phyloP scores from a whole-genome alignment of 2,888 invertebrate species.

The Doris montereyensis region DNA sequence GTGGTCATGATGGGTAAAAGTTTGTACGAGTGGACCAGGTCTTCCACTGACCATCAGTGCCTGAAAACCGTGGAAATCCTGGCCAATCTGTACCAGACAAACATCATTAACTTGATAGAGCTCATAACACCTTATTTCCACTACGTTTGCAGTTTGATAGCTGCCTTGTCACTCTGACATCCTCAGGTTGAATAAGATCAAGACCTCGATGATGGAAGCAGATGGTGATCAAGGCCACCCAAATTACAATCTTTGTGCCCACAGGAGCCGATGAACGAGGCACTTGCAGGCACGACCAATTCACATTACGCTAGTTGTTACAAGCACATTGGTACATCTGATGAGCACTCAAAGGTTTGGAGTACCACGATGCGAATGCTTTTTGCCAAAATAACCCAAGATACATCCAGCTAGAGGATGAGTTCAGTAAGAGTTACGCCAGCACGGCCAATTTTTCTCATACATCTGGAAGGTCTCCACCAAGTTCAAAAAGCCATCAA shows the following conservation, averaged over 20 bases:
- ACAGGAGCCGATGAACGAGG: neutral
- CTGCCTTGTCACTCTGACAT: constrained; percentile 23
- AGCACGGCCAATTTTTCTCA: neutral
- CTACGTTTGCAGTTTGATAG: constrained; percentile 31
- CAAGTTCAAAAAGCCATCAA: constrained; percentile 27
- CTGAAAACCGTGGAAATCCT: constrained; percentile 33
- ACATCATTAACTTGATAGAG: constrained; percentile 28
- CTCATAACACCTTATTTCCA: constrained; percentile 37
- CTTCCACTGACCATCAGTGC: constrained; percentile 20
- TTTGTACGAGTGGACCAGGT: constrained; percentile 28
- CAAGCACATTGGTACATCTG: no score
- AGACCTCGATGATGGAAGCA: neutral
- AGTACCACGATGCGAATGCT: no score
- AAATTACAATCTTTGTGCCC: neutral
- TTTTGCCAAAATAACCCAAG: no score
- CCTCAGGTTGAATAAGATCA: constrained; percentile 17
- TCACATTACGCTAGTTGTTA: no score
- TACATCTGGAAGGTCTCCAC: constrained; percentile 9
- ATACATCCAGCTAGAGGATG: no score
- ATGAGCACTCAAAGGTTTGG: no score
- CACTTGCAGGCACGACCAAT: neutral
- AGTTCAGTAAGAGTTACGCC: no score
- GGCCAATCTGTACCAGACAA: constrained; percentile 30
- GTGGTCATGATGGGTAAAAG: constrained; percentile 7
- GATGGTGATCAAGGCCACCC: no score